Evolutionary conservation across 2,113 vertebrate species (phyloP), one percentile per base, ranked within the genome.

Genomic region (Gnathonemus echidnorhynchus): DNA sequence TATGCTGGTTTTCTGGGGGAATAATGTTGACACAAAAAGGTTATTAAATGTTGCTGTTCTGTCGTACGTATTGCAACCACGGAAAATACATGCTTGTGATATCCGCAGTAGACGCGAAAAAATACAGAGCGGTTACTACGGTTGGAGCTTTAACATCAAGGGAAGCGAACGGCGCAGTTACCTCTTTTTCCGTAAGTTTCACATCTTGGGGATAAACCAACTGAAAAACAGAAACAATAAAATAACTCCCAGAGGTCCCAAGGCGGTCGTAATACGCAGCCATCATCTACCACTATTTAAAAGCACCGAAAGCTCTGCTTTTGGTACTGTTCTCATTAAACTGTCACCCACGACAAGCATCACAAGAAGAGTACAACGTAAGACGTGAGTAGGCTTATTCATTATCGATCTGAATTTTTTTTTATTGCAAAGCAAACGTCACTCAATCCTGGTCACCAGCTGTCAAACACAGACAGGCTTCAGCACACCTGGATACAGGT

Each of bases 141-240:
- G 35, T 83, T 42, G 8, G 9, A 85, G 10, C 45, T 85, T 21
- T 8, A 7, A 85, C 83, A 83, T 83, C 15, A 46, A 15, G 74
- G 35, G 15, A 80, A 48, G 21, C 83, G 8, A 85, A 48, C 45
- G 83, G 6, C 3, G 3, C 45, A 46, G 3, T 90, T 94, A 99
- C 98, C 97, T 99, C 98, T 90, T 98, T 98, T 93, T 99, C 98
- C 0, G 97, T 98, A 8, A 99, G 96, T 46, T 94, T 95, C 87
- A 95, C 97, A 90, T 98, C 96, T 0, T 94, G 94, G 1, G 98
- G 98, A 88, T 97, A 98, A 66, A 99, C 95, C 89, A 98, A 91
- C 98, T 99, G 95, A 17, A 92, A 92, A 86, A 90, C 89, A 94
- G 45, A 45, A 19, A 87, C 10, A 48, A 19, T 24, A 52, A 7